Base-by-base conservation (phyloP, 2,888 invertebrate species). In the Andrena chrysosceles region DNA sequence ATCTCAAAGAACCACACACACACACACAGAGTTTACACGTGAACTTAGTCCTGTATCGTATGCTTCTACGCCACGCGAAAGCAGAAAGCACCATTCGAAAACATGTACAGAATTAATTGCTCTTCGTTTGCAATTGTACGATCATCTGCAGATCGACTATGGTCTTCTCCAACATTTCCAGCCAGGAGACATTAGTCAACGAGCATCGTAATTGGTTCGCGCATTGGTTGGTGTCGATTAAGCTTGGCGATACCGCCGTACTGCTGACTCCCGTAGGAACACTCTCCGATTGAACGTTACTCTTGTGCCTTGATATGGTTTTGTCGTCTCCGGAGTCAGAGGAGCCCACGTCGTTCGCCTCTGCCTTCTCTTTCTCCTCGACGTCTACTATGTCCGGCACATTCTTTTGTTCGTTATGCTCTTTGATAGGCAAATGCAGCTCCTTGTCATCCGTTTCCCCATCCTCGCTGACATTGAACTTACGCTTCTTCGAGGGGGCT, bases 141-240 rank as follows among this genome's bases (percentile, higher is more conserved):
- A 93, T 93, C 89, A 93, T 90, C 82, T 93, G 93, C 56, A 94
- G 88, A 88, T 93, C 94, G 52, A 90, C 85, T 77, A 94, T 93
- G 69, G 94, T 94, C 84, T 93, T 94, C 83, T 94, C 94, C 73
- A 94, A 90, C 91, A 93, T 93, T 74, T 94, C 94, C 31, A 94
- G 90, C 94, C 94, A 94, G 59, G 94, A 93, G 26, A 92, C 90
- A 66, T 91, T 93, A 7, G 92, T 91, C 78, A 91, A 86, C 52
- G 92, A 90, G 83, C 93, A 92, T 72, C 92, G 87, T 42, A 92
- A 79, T 64, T 93, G 93, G 85, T 88, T 93, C 77, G 91, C 86
- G 84, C 91, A 91, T 59, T 89, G 89, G 23, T 91, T 91, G 5
- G 91, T 89, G 23, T 91, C 90, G 3, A 89, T 87, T 64, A 91